Percentiles rank a stretch among this genome's conserved stretches.
phyloP scores from a whole-genome alignment of 2,888 invertebrate genomes.

The Acleris cristana region DNA sequence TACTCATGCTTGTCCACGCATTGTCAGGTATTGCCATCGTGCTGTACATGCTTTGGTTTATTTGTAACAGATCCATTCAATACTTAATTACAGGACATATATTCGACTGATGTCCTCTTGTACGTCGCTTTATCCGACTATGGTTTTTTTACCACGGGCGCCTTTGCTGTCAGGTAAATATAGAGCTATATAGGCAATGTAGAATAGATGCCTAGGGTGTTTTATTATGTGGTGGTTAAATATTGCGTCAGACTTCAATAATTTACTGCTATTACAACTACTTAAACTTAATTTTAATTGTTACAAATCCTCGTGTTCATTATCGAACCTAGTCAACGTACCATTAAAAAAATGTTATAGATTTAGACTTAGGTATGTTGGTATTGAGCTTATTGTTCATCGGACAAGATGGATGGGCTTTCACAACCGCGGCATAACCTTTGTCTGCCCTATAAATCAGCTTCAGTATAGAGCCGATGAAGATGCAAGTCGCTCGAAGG shows the following conservation, averaged over 20 bases:
- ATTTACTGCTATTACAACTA: too few species aligned
- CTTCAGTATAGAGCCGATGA: slow-evolving; percentile 34
- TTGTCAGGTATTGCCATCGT: slow-evolving; percentile 20
- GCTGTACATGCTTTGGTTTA: not conserved
- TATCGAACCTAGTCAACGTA: too few species aligned
- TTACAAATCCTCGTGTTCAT: too few species aligned
- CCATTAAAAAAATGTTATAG: slow-evolving; percentile 6
- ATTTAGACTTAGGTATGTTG: slow-evolving; percentile 13
- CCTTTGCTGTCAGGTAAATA: too few species aligned
- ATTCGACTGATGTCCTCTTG: too few species aligned
- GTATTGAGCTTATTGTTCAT: slow-evolving; percentile 25
- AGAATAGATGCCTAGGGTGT: too few species aligned
- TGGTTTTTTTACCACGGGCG: too few species aligned
- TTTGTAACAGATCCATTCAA: not conserved
- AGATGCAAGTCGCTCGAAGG: slow-evolving; percentile 38
- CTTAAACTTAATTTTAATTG: too few species aligned
- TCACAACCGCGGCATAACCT: slow-evolving; percentile 41
- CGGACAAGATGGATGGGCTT: slow-evolving; percentile 39
- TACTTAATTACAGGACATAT: not conserved
- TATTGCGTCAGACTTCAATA: too few species aligned
- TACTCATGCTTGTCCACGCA: slow-evolving; percentile 23
- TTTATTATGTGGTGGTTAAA: too few species aligned
- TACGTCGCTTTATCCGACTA: too few species aligned
- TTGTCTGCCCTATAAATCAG: slow-evolving; percentile 42
- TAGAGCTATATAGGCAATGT: too few species aligned